Evolutionary conservation across 2,113 vertebrate species (phyloP).

Genomic region (Hypanus sabinus): DNA sequence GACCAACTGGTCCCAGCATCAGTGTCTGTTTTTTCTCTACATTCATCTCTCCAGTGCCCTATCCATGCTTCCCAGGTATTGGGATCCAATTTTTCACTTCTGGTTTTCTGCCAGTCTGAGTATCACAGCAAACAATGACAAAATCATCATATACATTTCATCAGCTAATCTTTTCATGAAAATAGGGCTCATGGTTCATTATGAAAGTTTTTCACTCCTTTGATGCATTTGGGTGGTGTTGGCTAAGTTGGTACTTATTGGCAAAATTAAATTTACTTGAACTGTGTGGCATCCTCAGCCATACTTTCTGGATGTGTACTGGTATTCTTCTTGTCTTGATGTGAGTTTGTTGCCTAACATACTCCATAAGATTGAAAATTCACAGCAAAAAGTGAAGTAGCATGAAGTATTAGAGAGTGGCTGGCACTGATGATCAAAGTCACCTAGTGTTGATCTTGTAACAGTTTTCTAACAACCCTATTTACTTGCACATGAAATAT

Average conservation of each 20-base stretch:
- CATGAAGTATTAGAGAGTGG: neutral
- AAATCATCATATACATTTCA: neutral
- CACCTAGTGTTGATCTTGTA: no score
- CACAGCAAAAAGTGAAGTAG: neutral
- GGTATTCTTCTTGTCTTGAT: no score
- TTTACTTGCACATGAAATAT: neutral
- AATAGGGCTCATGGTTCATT: neutral
- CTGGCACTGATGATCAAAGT: neutral
- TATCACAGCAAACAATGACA: neutral
- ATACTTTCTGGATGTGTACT: no score
- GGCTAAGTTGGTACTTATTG: no score
- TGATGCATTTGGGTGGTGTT: no score
- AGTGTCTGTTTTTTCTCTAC: neutral
- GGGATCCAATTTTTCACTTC: no score
- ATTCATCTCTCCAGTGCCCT: neutral
- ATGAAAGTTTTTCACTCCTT: neutral
- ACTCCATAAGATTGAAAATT: neutral
- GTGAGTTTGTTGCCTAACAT: neutral
- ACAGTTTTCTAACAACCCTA: neutral
- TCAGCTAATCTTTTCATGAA: neutral
- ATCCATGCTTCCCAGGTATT: neutral
- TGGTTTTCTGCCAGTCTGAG: neutral
- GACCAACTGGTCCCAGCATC: neutral
- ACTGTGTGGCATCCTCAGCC: no score
- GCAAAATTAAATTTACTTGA: no score